Evolutionary conservation across 2,888 invertebrate genomes (phyloP), one percentile per base, ranked within the genome.

Genomic region (Myathropa florea): DNA sequence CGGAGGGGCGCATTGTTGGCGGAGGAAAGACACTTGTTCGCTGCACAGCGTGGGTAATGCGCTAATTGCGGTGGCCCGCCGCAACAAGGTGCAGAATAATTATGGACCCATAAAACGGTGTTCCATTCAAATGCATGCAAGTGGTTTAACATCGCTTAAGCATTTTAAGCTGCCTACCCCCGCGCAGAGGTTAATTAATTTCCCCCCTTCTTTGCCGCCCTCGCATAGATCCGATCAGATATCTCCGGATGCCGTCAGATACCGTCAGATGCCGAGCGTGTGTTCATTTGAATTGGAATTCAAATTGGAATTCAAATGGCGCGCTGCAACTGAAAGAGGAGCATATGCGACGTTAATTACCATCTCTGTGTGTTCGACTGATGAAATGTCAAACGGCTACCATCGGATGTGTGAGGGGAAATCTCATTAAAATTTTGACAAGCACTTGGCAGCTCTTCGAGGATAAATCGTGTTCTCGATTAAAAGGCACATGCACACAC

Each of bases 371-470:
- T 30, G 55, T 23, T 46, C 26, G 55, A 46, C 39, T 21, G 39
- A 59, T 57, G 83, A 86, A 86, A 86, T 86, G 86, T 86, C 86
- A 86, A 86, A 83, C 75, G 83, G 68, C 46, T 23, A 76, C 67
- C 57, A 53, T 9, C 30, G 71, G 26, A 59, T 39, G 55, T 26
- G 33, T 24, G 28, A 33, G 30, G 36, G 26, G 65, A 83, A 75
- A 75, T 83, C 83, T 83, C 86, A 86, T 86, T 86, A 83, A 86
- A 79, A 75, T 83, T 86, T 86, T 83, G 86, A 86, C 86, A 81
- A 81, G 81, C 63, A 63, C 81, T 75, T 75, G 68, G 81, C 75
- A 83, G 82, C 65, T 75, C 82, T 75, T 86, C 83, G 86, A 83
- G 82, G 85, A 77, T 85, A 85, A 83, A 83, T 79, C 82, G 85